Conservation (phyloP, 1,140 invertebrate genomes). For the Homarus americanus region DNA sequence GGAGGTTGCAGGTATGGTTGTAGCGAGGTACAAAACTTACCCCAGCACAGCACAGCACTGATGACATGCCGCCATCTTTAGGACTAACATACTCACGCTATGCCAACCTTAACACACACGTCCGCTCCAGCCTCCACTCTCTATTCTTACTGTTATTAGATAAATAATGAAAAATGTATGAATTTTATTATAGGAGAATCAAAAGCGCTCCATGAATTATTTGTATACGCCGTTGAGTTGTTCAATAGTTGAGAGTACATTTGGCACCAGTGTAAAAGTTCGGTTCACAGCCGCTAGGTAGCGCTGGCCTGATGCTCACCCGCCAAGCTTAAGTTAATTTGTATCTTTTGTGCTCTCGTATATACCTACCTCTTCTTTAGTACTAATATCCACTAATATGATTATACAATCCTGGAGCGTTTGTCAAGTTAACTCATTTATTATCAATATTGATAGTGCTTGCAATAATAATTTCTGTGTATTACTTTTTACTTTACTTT, state of each 20-base stretch:
- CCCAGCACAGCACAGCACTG: conserved; percentile 95
- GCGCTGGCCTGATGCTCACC: background rate
- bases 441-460: too few species aligned
- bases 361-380: too few species aligned
- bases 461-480: too few species aligned
- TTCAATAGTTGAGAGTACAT: background rate
- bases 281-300: conserved; percentile 11
- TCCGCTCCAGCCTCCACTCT: too few species aligned
- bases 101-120: background rate
- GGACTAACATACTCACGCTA: conserved; percentile 43
- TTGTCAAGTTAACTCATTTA: too few species aligned
- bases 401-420: too few species aligned
- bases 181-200: background rate
- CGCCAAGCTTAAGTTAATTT: too few species aligned
- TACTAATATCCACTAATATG: too few species aligned
- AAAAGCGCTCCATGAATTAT: background rate
- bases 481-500: too few species aligned
- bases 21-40: conserved; percentile 80
- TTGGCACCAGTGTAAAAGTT: background rate
- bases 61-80: conserved; percentile 95
- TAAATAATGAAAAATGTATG: background rate
- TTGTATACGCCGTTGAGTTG: background rate
- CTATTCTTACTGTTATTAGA: background rate
- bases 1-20: too few species aligned
- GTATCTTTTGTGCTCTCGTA: too few species aligned